These are phyloP conservation scores for Apis mellifera DNA, from an alignment of 1,140 invertebrate species.

Conservation along the genomic window DNA sequence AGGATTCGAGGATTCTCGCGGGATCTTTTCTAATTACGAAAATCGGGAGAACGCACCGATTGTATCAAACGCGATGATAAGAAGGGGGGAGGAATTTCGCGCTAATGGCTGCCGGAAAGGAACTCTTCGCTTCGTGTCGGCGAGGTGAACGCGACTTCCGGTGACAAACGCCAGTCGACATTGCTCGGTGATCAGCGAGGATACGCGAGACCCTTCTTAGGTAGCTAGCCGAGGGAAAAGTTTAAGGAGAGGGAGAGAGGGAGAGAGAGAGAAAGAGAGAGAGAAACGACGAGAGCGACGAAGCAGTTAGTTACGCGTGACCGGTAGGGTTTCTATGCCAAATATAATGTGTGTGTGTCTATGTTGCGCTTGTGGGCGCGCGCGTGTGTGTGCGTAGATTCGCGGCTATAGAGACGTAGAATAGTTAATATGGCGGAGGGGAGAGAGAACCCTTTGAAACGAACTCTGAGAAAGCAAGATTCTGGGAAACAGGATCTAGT, in stretches of 20 bases:
- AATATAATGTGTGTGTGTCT: conserved; percentile 76
- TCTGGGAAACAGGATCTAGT: conserved; percentile 72
- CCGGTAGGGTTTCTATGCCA: conserved; percentile 78
- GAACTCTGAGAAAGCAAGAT: conserved; percentile 47
- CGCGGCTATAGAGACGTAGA: conserved; percentile 3
- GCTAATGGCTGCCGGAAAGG: conserved; percentile 45
- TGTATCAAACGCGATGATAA: not conserved
- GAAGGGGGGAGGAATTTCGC: not conserved
- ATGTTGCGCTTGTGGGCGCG: conserved; percentile 12
- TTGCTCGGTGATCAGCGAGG: conserved; percentile 10
- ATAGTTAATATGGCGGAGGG: not conserved
- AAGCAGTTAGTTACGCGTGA: conserved; percentile 66
- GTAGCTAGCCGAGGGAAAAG: conserved; percentile 50
- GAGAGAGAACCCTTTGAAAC: not conserved
- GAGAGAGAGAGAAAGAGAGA: too few relatives aligned
- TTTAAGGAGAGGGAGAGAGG: too few relatives aligned
- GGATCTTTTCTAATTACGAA: not conserved
- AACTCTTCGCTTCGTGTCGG: conserved; percentile 13
- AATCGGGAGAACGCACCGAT: not conserved
- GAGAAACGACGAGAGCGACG: conserved; percentile 38
- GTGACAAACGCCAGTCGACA: conserved; percentile 1
- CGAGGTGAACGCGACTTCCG: conserved; percentile 24
- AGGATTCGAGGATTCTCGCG: too few relatives aligned
- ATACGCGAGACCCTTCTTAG: conserved; percentile 32
- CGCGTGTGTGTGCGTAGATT: conserved; percentile 61